Percentiles rank a stretch among this genome's conserved stretches.
These are phyloP conservation scores for Gymnoscopelus microlampas DNA, from an alignment of 2,797 vertebrate genomes.

Conservation along the genomic window DNA sequence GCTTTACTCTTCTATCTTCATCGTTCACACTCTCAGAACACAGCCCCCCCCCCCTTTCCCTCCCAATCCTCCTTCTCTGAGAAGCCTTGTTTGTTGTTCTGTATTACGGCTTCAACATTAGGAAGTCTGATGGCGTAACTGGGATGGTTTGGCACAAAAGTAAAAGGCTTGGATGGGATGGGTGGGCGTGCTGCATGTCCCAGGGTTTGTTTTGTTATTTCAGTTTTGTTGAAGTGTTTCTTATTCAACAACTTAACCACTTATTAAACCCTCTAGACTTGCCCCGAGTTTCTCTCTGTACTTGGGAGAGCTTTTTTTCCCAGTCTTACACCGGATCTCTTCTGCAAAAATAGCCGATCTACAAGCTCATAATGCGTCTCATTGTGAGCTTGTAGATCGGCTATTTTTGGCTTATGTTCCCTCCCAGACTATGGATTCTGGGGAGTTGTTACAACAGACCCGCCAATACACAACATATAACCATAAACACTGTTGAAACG, in stretches of 20 bases:
- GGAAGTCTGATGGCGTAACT: conserved; percentile 26
- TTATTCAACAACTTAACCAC: not conserved
- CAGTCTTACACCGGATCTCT: no score
- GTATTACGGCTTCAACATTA: conserved; percentile 31
- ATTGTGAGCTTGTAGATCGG: no score
- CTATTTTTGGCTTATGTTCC: no score
- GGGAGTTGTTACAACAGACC: not conserved
- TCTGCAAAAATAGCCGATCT: no score
- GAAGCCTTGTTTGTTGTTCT: conserved; percentile 19
- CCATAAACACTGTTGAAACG: conserved; percentile 37
- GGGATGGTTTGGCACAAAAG: conserved; percentile 24
- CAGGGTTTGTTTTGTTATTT: conserved; percentile 34
- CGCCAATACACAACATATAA: conserved; percentile 28
- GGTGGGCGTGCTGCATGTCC: no score
- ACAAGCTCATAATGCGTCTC: no score
- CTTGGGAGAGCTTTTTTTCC: no score
- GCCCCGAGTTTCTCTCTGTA: no score
- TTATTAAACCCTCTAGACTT: no score
- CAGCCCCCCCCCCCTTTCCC: not conserved
- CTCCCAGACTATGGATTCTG: no score
- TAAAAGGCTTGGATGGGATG: not conserved
- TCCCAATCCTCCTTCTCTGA: conserved; percentile 2
- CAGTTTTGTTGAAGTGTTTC: conserved; percentile 10
- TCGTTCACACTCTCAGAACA: conserved; percentile 23
- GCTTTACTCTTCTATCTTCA: conserved; percentile 35